Evolutionary conservation across 2,113 vertebrate genomes (phyloP), one percentile per base, ranked within the genome.

Genomic region (Clupea harengus): DNA sequence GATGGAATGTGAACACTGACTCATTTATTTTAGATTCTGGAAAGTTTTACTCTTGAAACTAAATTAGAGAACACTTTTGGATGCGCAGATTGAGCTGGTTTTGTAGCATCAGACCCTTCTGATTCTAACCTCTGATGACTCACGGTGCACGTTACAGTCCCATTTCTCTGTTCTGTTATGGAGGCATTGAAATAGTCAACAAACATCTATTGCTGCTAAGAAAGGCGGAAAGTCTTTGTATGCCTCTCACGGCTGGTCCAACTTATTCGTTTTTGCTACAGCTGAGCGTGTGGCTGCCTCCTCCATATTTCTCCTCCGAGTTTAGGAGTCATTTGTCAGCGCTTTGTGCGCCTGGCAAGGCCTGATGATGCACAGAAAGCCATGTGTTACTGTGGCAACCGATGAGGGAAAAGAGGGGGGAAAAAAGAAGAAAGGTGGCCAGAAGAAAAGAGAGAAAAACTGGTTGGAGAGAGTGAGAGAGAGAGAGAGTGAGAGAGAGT

Each of bases 321-420:
- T 93, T 92, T 91, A 89, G 85, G 91, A 93, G 91, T 91, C 91
- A 92, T 94, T 94, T 91, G 87, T 95, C 92, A 92, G 54, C 44
- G 89, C 85, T 91, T 92, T 88, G 86, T 90, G 90, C 75, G 84
- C 86, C 89, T 89, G 89, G 87, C 89, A 90, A 84, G 81, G 87
- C 49, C 78, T 89, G 89, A 82, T 89, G 86, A 89, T 87, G 85
- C 89, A 85, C 86, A 86, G 82, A 91, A 89, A 87, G 89, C 88
- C 82, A 83, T 75, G 85, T 90, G 89, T 82, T 89, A 87, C 82
- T 85, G 52, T 25, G 82, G 82, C 86, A 88, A 85, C 46, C 60
- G 64, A 81, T 57, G 54, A 50, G 54, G 4, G 88, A 80, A 83
- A 22, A 75, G 81, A 44, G 67, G 44, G 52, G 85, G 39, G 83